phyloP scores from a whole-genome alignment of 2,797 vertebrate genomes.

The Halcyon leucocephala region DNA sequence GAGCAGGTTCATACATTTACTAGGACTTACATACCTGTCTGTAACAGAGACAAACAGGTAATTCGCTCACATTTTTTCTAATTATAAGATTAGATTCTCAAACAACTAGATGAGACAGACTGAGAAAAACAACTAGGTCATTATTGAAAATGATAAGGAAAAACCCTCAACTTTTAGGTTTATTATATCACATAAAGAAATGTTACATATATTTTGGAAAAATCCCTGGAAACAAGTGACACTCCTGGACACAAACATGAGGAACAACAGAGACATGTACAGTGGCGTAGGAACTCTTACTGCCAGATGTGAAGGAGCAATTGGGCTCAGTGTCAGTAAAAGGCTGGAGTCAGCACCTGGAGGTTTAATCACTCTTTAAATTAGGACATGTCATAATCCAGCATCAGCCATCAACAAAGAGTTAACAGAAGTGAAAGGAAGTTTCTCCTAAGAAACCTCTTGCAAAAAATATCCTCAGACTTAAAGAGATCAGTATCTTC shows the following conservation, averaged over 20 bases:
- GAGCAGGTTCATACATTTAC: neutral
- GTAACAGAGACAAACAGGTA: neutral
- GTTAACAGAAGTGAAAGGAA: neutral
- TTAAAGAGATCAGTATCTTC: neutral
- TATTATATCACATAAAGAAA: neutral
- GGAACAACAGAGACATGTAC: accelerated
- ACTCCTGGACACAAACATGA: neutral
- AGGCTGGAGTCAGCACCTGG: neutral
- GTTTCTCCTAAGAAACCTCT: neutral
- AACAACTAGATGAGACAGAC: neutral
- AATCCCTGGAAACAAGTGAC: neutral
- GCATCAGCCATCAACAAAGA: neutral
- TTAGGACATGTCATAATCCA: neutral
- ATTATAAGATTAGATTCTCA: neutral
- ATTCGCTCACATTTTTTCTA: neutral
- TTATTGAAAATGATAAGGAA: neutral
- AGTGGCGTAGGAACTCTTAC: neutral
- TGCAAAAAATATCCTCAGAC: neutral
- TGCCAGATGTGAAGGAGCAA: neutral
- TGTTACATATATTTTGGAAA: neutral
- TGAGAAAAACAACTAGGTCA: neutral
- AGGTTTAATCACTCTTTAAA: neutral
- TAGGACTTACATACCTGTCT: neutral
- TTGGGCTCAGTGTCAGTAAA: neutral
- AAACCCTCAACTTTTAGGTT: neutral